Base-by-base conservation (phyloP, 2,888 invertebrate genomes). In the Trichogramma evanescens region DNA sequence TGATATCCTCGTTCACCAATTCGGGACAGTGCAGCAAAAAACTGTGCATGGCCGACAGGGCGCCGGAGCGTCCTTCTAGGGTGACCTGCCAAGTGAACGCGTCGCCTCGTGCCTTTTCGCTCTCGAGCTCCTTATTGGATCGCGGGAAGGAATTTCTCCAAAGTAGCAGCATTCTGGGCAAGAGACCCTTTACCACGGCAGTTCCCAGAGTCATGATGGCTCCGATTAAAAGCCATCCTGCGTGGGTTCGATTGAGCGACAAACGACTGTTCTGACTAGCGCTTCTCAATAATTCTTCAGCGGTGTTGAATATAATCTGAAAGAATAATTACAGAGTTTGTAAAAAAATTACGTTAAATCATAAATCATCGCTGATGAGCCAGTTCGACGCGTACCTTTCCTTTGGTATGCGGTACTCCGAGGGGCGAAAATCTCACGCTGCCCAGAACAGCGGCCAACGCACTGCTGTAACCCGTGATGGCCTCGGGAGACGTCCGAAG, bases 21-120 rank as follows among this genome's bases (percentile, higher is more conserved):
- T 96, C 93, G 0, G 92, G 89, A 71, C 95, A 97, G 77, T 96
- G 89, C 43, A 89, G 82, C 49, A 98, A 80, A 75, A 99, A 89
- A 77, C 95, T 95, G 74, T 95, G 90, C 86, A 99, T 89, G 0
- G 97, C 95, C 50, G 95, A 94, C 8, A 99, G 80, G 1, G 98
- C 98, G 0, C 98, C 98, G 4, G 97, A 95, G 50, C 98, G 84
- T 3, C 95, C 95, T 80, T 98, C 97, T 58, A 99, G 80, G 0
- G 97, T 96, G 49, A 98, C 91, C 83, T 95, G 94, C 98, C 98
- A 98, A n/a, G 98, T 98, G 75, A 98, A 97, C 0, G 95, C 93
- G 80, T 99, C 98, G 6, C 95, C 91, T 71, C 98, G 83, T 10
- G 93, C 88, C 70, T 96, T 96, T 79, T 99, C 99, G 0, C 95